Evolutionary conservation across 2,888 invertebrate species (phyloP).

Genomic region (Nemoura dubitans): DNA sequence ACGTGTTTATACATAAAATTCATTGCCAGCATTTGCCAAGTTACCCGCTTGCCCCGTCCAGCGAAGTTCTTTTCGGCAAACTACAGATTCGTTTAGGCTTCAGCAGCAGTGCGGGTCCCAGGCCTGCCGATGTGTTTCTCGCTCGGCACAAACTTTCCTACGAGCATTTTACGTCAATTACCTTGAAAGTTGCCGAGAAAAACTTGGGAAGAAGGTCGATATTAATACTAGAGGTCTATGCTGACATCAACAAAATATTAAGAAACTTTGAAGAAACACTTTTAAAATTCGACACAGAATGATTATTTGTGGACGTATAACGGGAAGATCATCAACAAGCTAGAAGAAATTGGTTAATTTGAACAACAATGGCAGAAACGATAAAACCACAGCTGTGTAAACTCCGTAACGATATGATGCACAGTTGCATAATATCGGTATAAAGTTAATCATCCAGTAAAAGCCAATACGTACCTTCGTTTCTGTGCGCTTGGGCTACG

Average conservation of each 20-base stretch:
- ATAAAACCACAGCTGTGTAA: too few species aligned
- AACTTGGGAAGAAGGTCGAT: neutral
- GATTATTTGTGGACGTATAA: neutral
- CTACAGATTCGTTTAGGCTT: neutral
- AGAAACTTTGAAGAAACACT: neutral
- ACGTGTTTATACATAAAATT: neutral
- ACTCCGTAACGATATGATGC: too few species aligned
- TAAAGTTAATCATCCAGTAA: too few species aligned
- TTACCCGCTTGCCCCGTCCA: neutral
- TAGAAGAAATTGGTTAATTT: too few species aligned
- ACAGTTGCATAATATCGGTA: too few species aligned
- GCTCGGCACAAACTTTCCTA: neutral
- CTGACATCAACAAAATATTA: constrained; percentile 12
- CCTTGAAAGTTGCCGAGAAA: neutral
- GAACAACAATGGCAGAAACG: too few species aligned
- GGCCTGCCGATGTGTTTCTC: neutral
- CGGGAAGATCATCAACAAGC: neutral
- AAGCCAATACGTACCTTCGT: too few species aligned
- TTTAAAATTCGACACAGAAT: neutral
- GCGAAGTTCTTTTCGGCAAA: neutral
- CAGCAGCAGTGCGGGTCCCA: neutral
- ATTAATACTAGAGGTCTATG: neutral
- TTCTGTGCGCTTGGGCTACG: too few species aligned
- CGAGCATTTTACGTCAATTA: neutral
- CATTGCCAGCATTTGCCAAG: neutral